A percentile compares a stretch with the other conserved stretches of the same genome.
These are phyloP conservation scores for Schizopygopsis pylzovi DNA, from an alignment of 2,797 vertebrate genomes.

Conservation along the genomic window DNA sequence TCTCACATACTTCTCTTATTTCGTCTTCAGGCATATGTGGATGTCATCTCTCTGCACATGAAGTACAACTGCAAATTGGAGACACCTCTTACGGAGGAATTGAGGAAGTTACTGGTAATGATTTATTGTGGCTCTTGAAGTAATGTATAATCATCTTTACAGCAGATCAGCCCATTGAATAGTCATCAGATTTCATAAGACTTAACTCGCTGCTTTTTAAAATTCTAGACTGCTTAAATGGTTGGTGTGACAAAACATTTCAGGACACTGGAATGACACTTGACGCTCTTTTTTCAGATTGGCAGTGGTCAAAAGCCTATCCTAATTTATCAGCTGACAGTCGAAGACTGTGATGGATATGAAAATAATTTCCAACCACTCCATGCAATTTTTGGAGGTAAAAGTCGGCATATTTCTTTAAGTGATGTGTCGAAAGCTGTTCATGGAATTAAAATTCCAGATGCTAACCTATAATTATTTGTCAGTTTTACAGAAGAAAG, in stretches of 20 bases:
- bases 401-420: slow-evolving; percentile 9
- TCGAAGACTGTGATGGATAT: slow-evolving; percentile 53
- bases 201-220: not conserved
- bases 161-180: not conserved
- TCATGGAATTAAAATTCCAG: not conserved
- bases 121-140: not conserved
- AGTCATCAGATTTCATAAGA: not conserved
- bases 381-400: slow-evolving; percentile 61
- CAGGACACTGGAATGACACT: not conserved
- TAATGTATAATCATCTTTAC: not conserved
- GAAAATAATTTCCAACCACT: slow-evolving; percentile 55
- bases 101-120: slow-evolving; percentile 59
- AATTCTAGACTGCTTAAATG: not conserved
- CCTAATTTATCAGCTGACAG: slow-evolving; percentile 65
- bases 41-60: slow-evolving; percentile 67
- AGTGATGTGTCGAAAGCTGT: not conserved
- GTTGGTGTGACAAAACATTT: not conserved
- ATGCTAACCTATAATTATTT: not conserved
- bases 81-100: slow-evolving; percentile 42
- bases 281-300: not conserved
- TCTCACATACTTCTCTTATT: slow-evolving; percentile 15
- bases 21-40: slow-evolving; percentile 58
- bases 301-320: slow-evolving; percentile 46
- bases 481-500: slow-evolving; percentile 75
- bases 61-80: slow-evolving; percentile 61